Evolutionary conservation across 2,113 vertebrate genomes (phyloP).

Genomic region (Melanostigma gelatinosum): DNA sequence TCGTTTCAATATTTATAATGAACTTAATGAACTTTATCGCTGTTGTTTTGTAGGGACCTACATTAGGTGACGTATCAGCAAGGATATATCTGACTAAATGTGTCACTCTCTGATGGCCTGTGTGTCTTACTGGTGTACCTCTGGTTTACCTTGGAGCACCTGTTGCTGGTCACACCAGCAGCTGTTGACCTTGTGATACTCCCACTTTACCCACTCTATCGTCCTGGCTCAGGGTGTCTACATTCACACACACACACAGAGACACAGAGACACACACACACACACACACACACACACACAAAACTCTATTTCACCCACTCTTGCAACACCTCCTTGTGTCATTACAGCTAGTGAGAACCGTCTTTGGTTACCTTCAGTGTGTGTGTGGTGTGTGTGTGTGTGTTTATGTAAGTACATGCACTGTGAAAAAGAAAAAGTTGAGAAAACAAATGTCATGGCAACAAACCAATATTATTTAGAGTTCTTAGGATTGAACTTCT

Average conservation of each 20-base stretch:
- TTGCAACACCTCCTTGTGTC: slow-evolving; percentile 14
- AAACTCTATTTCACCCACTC: slow-evolving; percentile 27
- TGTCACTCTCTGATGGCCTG: neutral
- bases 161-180: slow-evolving; percentile 68
- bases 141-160: slow-evolving; percentile 65
- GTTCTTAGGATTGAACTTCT: neutral
- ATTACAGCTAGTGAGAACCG: neutral
- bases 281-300: slow-evolving; percentile 21
- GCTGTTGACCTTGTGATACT: slow-evolving; percentile 68
- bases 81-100: neutral
- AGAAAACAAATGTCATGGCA: neutral
- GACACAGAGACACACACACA: slow-evolving; percentile 2
- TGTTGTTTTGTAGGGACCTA: neutral
- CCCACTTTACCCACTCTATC: slow-evolving; percentile 25
- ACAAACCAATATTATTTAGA: neutral
- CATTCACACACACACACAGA: slow-evolving; percentile 8
- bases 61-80: neutral
- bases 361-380: neutral
- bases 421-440: neutral
- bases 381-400: neutral
- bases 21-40: neutral
- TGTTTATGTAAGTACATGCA: neutral
- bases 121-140: slow-evolving; percentile 15
- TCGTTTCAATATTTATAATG: neutral
- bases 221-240: neutral